These are phyloP conservation scores for Beroe forskalii DNA, from an alignment of 37 sponge, comb jelly and placozoan genomes.

Conservation along the genomic window DNA sequence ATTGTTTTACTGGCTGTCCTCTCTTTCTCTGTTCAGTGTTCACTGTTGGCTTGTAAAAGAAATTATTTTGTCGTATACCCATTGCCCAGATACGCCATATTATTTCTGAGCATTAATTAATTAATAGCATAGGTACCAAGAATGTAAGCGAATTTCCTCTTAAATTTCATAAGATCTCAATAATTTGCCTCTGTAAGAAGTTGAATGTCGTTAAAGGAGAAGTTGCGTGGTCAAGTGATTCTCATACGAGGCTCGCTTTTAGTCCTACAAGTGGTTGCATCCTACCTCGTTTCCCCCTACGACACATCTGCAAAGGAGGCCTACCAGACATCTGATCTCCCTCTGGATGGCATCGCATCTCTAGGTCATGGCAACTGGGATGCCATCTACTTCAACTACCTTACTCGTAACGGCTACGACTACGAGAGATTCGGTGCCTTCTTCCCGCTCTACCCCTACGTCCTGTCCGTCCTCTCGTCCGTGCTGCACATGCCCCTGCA, in stretches of 20 bases:
- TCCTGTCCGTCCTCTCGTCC: slow-evolving; percentile 68
- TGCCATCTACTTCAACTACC: slow-evolving; percentile 80
- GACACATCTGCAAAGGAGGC: slow-evolving; percentile 50
- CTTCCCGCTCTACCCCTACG: slow-evolving; percentile 85
- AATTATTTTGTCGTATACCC: too few species aligned
- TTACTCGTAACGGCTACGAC: slow-evolving; percentile 84
- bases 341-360: slow-evolving; percentile 62
- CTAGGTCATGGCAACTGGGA: slow-evolving; percentile 96
- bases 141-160: too few species aligned
- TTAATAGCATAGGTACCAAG: too few species aligned
- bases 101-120: too few species aligned
- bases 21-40: too few species aligned
- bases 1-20: not conserved
- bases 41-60: too few species aligned
- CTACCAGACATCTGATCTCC: slow-evolving; percentile 67
- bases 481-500: slow-evolving; percentile 66
- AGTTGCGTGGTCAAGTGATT: not conserved
- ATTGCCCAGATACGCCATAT: too few species aligned
- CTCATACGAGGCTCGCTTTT: not conserved
- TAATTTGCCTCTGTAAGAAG: too few species aligned
- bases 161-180: too few species aligned
- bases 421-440: slow-evolving; percentile 86
- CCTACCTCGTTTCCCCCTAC: slow-evolving; percentile 28
- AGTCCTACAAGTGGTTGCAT: not conserved
- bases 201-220: slow-evolving; percentile 18